phyloP scores from a whole-genome alignment of 2,888 invertebrate genomes.

The Eucera pruinosa region DNA sequence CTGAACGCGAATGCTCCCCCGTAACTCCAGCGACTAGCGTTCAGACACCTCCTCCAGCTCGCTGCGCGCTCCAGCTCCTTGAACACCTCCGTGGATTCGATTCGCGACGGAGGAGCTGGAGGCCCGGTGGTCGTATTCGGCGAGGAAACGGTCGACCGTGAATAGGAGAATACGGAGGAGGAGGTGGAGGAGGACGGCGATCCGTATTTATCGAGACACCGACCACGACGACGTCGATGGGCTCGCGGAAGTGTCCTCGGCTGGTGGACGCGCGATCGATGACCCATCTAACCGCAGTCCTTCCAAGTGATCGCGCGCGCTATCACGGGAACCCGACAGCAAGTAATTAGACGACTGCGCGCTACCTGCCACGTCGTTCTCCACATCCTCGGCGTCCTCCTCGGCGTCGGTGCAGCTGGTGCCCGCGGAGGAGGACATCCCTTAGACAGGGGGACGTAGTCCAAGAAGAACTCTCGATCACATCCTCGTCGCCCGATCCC shows the following conservation, averaged over 20 bases:
- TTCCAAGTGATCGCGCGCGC: conserved; percentile 79
- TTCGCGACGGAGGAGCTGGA: neutral
- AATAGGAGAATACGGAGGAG: neutral
- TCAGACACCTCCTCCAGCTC: conserved; percentile 6
- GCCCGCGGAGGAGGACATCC: conserved; percentile 78
- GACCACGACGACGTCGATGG: conserved; percentile 47
- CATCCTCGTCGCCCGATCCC: conserved; percentile 25
- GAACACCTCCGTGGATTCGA: neutral
- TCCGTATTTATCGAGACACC: conserved; percentile 51
- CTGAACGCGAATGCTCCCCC: conserved; percentile 27
- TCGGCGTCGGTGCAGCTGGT: conserved; percentile 78
- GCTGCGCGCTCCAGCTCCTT: conserved; percentile 3
- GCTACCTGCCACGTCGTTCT: conserved; percentile 74
- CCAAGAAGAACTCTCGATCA: conserved; percentile 35
- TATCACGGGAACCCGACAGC: conserved; percentile 59
- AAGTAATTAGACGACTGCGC: conserved; percentile 66
- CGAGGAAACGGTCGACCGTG: neutral
- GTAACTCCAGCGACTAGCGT: neutral
- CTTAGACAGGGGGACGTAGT: conserved; percentile 60
- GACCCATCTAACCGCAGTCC: conserved; percentile 81
- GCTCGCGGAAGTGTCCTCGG: conserved; percentile 62
- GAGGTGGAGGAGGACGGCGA: conserved; percentile 19
- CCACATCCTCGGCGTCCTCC: conserved; percentile 83
- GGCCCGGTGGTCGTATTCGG: neutral
- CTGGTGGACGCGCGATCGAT: conserved; percentile 65